Base-by-base conservation (phyloP, 2,797 vertebrate species). In the Acropternis orthonyx region DNA sequence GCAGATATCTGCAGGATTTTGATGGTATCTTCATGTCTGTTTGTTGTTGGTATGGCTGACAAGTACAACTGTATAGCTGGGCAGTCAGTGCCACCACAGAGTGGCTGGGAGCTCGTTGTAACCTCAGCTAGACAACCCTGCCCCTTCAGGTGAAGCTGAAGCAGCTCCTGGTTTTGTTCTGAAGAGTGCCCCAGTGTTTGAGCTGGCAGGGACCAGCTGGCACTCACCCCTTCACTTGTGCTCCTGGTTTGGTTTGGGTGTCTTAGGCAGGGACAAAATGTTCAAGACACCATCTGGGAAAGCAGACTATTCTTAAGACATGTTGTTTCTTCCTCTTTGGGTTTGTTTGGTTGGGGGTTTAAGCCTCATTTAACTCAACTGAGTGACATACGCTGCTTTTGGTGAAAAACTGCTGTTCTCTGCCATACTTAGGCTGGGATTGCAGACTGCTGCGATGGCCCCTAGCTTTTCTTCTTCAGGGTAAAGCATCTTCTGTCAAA, bases 401-500 rank as follows among this genome's bases (percentile, higher is more conserved):
- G 80, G 69, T 88, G 85, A 68, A 85, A 94, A 91, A 36, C 3
- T 32, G 21, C 81, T 63, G 48, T 34, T 76, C 88, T 75, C 73
- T 85, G 73, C 43, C 3, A 2, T 30, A 26, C 36, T 83, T 52
- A 62, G 73, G 41, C 32, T 66, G n/a, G 54, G 51, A 73, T 14
- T 81, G 41, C 79, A 81, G 76, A 21, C n/a, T 75, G 56, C 56
- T 1, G 1, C 1, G 0, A 63, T 37, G 62, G 69, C 36, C 52
- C 61, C 43, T 49, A 89, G 71, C 46, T 91, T 89, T 80, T 87
- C 66, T 61, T 95, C 83, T 82, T 75, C 58, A 37, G 68, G 76
- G 82, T 91, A 66, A 85, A 90, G 51, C 37, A 61, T 28, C 66
- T 93, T 72, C 46, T 83, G 43, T 32, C 73, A 89, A 84, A 88